Evolutionary conservation across 2,888 invertebrate genomes (phyloP).

Genomic region (Fragum fragum): DNA sequence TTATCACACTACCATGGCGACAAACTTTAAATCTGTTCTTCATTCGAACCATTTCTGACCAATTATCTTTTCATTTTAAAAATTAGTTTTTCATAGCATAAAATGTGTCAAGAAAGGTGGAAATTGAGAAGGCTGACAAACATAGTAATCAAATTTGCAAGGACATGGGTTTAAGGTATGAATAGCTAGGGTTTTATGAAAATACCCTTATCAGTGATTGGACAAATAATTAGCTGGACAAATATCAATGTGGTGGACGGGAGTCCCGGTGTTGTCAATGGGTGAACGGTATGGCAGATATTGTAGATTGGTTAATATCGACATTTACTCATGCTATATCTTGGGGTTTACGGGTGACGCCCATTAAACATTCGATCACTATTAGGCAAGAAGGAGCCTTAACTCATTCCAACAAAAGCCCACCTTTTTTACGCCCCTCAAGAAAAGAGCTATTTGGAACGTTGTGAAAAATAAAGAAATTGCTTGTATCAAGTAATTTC

Average conservation of each 20-base stretch:
- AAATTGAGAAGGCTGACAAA: neutral
- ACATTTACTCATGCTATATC: constrained; percentile 18
- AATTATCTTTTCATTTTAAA: no score
- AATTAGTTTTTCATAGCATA: no score
- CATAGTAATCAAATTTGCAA: neutral
- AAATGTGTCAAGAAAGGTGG: neutral
- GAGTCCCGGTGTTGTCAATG: neutral
- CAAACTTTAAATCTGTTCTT: no score
- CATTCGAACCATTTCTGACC: no score
- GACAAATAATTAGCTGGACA: constrained; percentile 53
- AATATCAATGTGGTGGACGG: constrained; percentile 23
- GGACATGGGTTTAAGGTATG: neutral
- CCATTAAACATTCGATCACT: no score
- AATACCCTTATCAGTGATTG: constrained; percentile 8
- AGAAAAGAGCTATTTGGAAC: no score
- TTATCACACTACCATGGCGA: no score
- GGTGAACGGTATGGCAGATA: constrained; percentile 24
- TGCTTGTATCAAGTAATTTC: no score
- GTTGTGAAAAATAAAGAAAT: no score
- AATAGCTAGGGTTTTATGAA: constrained; percentile 1
- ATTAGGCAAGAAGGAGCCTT: no score
- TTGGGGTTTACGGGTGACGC: constrained; percentile 4
- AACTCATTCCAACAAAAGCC: no score
- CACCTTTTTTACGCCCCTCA: no score
- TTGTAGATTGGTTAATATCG: constrained; percentile 19